Percentiles rank a stretch among this genome's conserved stretches.
These are phyloP conservation scores for Darevskia mixta DNA, from an alignment of 2,797 vertebrate species.

Conservation along the genomic window DNA sequence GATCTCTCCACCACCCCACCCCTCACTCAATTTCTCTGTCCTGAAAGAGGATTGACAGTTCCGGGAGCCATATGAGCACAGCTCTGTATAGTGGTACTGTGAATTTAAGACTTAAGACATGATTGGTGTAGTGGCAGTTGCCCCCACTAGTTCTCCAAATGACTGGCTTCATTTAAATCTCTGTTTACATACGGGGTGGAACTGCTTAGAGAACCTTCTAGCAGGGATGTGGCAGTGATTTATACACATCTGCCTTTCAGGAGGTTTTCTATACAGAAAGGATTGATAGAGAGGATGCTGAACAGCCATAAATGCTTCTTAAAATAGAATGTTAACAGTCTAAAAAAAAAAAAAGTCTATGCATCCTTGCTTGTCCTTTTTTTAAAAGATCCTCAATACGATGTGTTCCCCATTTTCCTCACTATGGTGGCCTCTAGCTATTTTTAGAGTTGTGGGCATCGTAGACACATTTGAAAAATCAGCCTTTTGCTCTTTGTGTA, in stretches of 20 bases:
- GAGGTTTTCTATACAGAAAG: slow-evolving; percentile 21
- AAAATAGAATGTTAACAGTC: neutral
- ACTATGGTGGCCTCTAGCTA: slow-evolving; percentile 24
- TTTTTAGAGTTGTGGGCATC: slow-evolving; percentile 26
- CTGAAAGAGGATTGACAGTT: neutral
- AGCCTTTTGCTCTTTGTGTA: neutral
- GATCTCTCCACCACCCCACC: too few species aligned
- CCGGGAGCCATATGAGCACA: neutral
- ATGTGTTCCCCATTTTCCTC: slow-evolving; percentile 8
- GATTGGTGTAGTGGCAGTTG: neutral
- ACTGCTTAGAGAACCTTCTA: neutral
- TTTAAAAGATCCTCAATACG: neutral
- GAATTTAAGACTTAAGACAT: neutral
- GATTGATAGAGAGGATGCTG: slow-evolving; percentile 18
- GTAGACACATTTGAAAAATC: slow-evolving; percentile 10
- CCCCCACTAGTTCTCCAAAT: neutral
- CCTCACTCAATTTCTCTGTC: neutral
- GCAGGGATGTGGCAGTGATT: neutral
- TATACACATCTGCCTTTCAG: neutral
- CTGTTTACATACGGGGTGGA: neutral
- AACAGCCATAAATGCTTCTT: neutral
- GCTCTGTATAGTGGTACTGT: neutral
- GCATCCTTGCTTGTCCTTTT: neutral
- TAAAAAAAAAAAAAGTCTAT: slow-evolving; percentile 3
- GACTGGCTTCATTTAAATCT: slow-evolving; percentile 33